Base-by-base conservation (phyloP, 2,113 vertebrate genomes). In the Osmerus eperlanus region DNA sequence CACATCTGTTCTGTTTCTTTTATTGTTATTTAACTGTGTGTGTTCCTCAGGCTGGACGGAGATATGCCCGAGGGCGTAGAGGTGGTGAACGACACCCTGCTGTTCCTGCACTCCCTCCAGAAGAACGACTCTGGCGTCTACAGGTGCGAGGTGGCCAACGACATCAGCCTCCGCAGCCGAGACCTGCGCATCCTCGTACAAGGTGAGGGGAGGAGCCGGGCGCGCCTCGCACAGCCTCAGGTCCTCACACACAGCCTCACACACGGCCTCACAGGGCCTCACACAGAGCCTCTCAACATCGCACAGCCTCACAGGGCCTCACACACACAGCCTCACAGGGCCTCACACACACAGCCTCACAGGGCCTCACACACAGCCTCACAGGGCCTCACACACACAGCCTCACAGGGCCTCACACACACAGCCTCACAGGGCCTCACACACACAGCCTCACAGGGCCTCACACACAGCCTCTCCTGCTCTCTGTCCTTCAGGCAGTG, bases 71-170 rank as follows among this genome's bases (percentile, higher is more conserved):
- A 95, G 54, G 97, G 95, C 11, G 88, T 97, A 81, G 85, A 94
- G 72, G 82, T 94, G 83, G 84, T 94, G 73, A 98, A 98, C 86
- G 95, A 93, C 87, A 95, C 96, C 68, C 89, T 99, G 87, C 92
- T 94, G 81, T 98, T 99, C 90, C 93, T 89, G 76, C 90, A 91
- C 68, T 94, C 97, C 3, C 84, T 99, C 86, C 94, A 93, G 75
- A 92, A 93, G 67, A 99, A 98, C 82, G 95, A 98, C 87, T 95
- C 94, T 58, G 97, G 97, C 25, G 95, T 96, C 85, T 99, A 99
- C 0, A 80, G 95, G 84, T 99, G 97, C 83, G 95, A 94, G 86
- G 97, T 96, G 82, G 94, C 93, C 70, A 99, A 99, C 85, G 90
- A 94, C 66, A 94, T 98, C 83, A 95, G 94, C 85, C 93, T 94